A percentile compares a stretch with the other conserved stretches of the same genome.
These are phyloP conservation scores for Alouatta palliata DNA, from an alignment of 2,113 vertebrate genomes.

Conservation along the genomic window DNA sequence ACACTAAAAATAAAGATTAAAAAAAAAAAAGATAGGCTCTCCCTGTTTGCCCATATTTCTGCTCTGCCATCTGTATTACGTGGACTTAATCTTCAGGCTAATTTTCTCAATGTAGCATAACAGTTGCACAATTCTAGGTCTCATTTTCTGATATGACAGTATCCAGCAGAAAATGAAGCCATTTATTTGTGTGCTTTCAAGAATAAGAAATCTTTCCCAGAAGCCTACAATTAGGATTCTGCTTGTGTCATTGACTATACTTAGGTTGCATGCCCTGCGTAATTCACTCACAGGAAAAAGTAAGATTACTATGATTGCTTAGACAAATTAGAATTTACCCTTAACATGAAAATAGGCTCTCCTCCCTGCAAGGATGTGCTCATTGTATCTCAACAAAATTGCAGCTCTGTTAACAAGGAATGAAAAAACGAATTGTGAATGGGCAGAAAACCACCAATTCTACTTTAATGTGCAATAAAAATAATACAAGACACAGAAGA, in stretches of 20 bases:
- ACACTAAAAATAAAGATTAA: background rate
- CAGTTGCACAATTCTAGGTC: background rate
- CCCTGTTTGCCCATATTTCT: background rate
- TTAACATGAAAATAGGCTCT: background rate
- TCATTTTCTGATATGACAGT: background rate
- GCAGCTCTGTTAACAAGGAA: background rate
- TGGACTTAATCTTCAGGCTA: background rate
- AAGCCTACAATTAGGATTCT: background rate
- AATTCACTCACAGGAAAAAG: background rate
- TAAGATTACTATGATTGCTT: background rate
- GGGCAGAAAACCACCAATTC: background rate
- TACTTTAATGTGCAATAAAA: background rate
- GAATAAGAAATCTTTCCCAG: background rate
- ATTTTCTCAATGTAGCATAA: background rate
- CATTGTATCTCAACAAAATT: background rate
- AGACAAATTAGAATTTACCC: background rate
- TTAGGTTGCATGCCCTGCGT: background rate
- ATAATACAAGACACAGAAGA: background rate
- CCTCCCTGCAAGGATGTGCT: background rate
- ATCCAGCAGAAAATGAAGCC: background rate
- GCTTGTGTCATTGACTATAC: background rate
- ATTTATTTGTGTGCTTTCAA: conserved; percentile 17
- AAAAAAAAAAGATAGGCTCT: background rate
- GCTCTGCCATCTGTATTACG: background rate
- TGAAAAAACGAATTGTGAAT: background rate